Base-by-base conservation (phyloP, 1,140 invertebrate species). In the Rhagoletis zephyria region DNA sequence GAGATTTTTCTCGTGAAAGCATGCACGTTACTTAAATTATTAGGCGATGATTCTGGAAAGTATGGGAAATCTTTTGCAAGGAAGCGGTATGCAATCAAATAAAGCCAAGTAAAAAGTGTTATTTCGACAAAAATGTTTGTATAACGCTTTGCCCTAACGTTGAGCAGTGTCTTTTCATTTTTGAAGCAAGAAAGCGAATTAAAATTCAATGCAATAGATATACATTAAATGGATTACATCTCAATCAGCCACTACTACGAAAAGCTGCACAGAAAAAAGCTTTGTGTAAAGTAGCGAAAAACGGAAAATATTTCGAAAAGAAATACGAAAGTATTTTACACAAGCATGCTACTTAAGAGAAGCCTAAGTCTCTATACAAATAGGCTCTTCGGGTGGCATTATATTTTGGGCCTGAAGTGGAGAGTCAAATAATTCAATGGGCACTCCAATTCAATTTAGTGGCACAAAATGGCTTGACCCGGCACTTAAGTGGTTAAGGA, bases 381-480 rank as follows among this genome's bases (percentile, higher is more conserved):
- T 56, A 7, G 16, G 3, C 74, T 56, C 19, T 59, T 56, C 3
- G 48, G 45, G 48, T 56, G 12, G 45, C 67, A 74, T 16, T 10
- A 74, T 48, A 74, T 16, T 10, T 48, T 48, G 48, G 56, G 74
- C 74, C 9, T 56, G 16, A 81, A 81, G 74, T 51, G n/a, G 16
- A 19, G 19, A 10, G 16, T 19, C n/a, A 56, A 81, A 81, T 30
- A 48, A 81, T 81, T 81, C 74, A 81, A 81, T 30, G 56, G 74
- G 74, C 74, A 81, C 74, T 81, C 19, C 51, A 81, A 81, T 45
- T 81, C 74, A 81, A 81, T 81, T 56, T 81, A 59, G 74, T 81
- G 48, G 51, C 74, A 56, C 16, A 51, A 81, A 81, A 59, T 81
- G 56, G 74, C 74, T 81, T 81, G 74, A 81, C 74, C 74, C 48